phyloP scores from a whole-genome alignment of 1,140 invertebrate genomes.

The Drosophila murphyi region DNA sequence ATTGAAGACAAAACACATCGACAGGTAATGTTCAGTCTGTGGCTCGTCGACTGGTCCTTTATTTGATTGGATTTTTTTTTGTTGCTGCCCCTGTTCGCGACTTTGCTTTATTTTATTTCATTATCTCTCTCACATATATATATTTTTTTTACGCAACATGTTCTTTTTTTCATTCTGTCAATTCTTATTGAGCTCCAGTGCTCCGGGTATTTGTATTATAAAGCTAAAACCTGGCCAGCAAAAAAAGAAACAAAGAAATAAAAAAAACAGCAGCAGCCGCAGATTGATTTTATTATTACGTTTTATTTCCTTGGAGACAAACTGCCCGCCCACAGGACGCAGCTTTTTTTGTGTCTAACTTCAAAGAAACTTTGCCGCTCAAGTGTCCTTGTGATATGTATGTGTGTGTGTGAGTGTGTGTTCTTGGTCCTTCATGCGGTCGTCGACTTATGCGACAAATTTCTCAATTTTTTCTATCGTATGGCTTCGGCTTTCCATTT shows the following conservation, averaged over 20 bases:
- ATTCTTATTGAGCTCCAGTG: conserved; percentile 47
- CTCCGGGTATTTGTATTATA: conserved; percentile 50
- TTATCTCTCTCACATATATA: conserved; percentile 40
- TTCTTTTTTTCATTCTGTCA: conserved; percentile 24
- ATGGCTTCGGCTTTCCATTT: conserved; percentile 56
- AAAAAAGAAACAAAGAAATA: neutral
- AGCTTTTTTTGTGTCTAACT: conserved; percentile 67
- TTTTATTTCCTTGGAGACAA: conserved; percentile 84
- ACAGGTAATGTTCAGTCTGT: conserved; percentile 56
- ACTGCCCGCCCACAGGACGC: conserved; percentile 54
- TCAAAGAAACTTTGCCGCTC: conserved; percentile 72
- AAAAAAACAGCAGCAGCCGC: conserved; percentile 38
- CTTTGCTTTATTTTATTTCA: conserved; percentile 74
- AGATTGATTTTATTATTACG: conserved; percentile 79
- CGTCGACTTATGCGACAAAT: conserved; percentile 73
- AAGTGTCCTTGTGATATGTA: conserved; percentile 65
- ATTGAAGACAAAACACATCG: conserved; percentile 63
- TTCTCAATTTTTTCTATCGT: conserved; percentile 64
- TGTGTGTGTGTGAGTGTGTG: conserved; percentile 27
- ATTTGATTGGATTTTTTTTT: conserved; percentile 76
- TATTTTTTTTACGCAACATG: conserved; percentile 24
- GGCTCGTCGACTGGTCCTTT: conserved; percentile 23
- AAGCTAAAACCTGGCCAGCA: conserved; percentile 34
- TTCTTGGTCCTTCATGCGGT: conserved; percentile 45
- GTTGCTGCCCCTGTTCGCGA: neutral